These are phyloP conservation scores for Copidosoma floridanum DNA, from an alignment of 1,140 invertebrate genomes.

Conservation along the genomic window DNA sequence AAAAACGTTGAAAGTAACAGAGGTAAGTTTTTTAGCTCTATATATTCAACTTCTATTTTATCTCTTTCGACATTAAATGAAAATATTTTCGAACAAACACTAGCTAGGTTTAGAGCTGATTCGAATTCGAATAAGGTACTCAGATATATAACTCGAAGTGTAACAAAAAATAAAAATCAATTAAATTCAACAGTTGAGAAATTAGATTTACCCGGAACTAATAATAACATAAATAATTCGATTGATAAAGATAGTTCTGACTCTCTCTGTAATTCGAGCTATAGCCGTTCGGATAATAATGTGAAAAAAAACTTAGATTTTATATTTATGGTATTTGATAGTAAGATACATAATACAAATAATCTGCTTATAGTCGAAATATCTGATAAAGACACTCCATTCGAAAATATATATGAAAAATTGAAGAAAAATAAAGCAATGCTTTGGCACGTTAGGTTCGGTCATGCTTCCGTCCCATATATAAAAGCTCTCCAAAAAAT, in stretches of 20 bases:
- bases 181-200: too few species aligned
- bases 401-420: conserved; percentile 5
- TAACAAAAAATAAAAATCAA: background rate
- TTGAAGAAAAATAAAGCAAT: conserved; percentile 23
- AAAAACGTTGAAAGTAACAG: too few species aligned
- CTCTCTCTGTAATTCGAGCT: background rate
- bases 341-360: conserved; percentile 20
- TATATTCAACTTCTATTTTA: too few species aligned
- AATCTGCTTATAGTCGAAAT: conserved; percentile 18
- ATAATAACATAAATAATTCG: too few species aligned
- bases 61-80: too few species aligned
- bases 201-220: too few species aligned
- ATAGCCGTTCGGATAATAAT: background rate
- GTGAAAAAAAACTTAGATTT: conserved; percentile 28
- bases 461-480: conserved; percentile 25
- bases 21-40: too few species aligned
- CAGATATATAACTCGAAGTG: background rate
- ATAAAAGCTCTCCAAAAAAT: conserved; percentile 19
- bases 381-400: conserved; percentile 12
- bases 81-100: too few species aligned
- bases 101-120: too few species aligned
- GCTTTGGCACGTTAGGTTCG: conserved; percentile 31
- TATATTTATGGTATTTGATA: too few species aligned
- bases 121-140: background rate
- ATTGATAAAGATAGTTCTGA: background rate